Evolutionary conservation across 2,888 invertebrate genomes (phyloP), one percentile per base, ranked within the genome.

Genomic region (Drosophila paranaensis): DNA sequence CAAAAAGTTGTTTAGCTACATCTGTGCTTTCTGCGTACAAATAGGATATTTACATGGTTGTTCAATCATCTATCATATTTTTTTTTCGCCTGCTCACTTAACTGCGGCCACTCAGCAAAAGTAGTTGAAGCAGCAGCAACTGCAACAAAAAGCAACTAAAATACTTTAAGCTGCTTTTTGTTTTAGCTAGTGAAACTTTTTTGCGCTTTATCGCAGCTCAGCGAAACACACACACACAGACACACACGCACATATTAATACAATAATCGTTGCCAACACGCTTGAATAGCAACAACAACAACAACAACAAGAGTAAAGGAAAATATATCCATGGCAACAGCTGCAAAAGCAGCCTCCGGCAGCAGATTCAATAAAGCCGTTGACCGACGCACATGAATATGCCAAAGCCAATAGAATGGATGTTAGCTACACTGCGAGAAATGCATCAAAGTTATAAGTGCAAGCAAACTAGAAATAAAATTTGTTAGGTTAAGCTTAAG

Each of bases 321-420:
- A 57, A 11, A 39, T 35, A 25, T 45, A 60, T 51, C 46, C 50
- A n/a, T 42, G 70, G 71, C 81, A 81, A 69, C 83, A 77, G 69
- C 64, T 69, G 82, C 53, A 75, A 37, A 58, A 71, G 56, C 58
- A 37, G 48, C 69, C 50, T 45, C 50, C 39, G 68, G 40, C 67
- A 74, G 62, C 63, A 68, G 77, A 81, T 83, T 81, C 66, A 86
- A 83, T 84, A 83, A 81, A 74, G 72, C 79, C 77, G 64, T 73
- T 80, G 80, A 77, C 77, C 80, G 70, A 45, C 76, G 62, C 67
- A 70, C 74, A 73, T 69, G 71, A 66, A 66, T 67, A 74, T 74
- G 62, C 64, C 60, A 63, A 60, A 74, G 48, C 67, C 67, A 67
- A 50, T 53, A 51, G 63, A 70, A 48, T 55, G 35, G 39, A n/a